A percentile compares a stretch with the other conserved stretches of the same genome.
Evolutionary conservation across 2,888 invertebrate genomes (phyloP).

Genomic region (Apocheima hispidaria): DNA sequence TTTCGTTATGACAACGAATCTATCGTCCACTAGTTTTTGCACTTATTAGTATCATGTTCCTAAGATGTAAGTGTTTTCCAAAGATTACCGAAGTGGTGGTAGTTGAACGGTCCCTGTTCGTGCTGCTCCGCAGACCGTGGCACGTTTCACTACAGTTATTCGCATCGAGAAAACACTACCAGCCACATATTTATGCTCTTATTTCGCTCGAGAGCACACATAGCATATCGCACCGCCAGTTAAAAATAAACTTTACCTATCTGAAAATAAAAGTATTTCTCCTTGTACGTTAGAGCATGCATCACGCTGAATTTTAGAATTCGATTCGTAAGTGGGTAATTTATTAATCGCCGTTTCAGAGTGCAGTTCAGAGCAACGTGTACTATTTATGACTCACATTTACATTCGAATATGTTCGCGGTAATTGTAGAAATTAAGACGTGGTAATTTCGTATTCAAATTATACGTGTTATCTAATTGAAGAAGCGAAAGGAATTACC

Average conservation of each 20-base stretch:
- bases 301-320: slow-evolving; percentile 43
- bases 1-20: too few relatives aligned
- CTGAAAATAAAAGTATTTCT: slow-evolving; percentile 77
- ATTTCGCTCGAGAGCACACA: slow-evolving; percentile 73
- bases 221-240: slow-evolving; percentile 44
- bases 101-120: slow-evolving; percentile 55
- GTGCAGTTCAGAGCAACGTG: slow-evolving; percentile 20
- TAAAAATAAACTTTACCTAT: slow-evolving; percentile 59
- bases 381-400: neutral
- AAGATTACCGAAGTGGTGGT: slow-evolving; percentile 37
- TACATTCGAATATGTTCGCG: neutral
- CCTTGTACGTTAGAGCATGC: slow-evolving; percentile 36
- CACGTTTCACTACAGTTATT: slow-evolving; percentile 85
- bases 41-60: neutral
- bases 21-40: neutral
- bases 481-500: slow-evolving; percentile 9
- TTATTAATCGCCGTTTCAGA: slow-evolving; percentile 22
- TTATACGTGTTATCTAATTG: slow-evolving; percentile 31
- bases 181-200: slow-evolving; percentile 77
- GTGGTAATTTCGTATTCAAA: slow-evolving; percentile 20
- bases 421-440: neutral
- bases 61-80: neutral
- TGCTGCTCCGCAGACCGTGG: slow-evolving; percentile 71
- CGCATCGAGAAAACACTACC: slow-evolving; percentile 73
- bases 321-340: slow-evolving; percentile 47